Evolutionary conservation across 2,113 vertebrate genomes (phyloP).

Genomic region (Ursus arctos): DNA sequence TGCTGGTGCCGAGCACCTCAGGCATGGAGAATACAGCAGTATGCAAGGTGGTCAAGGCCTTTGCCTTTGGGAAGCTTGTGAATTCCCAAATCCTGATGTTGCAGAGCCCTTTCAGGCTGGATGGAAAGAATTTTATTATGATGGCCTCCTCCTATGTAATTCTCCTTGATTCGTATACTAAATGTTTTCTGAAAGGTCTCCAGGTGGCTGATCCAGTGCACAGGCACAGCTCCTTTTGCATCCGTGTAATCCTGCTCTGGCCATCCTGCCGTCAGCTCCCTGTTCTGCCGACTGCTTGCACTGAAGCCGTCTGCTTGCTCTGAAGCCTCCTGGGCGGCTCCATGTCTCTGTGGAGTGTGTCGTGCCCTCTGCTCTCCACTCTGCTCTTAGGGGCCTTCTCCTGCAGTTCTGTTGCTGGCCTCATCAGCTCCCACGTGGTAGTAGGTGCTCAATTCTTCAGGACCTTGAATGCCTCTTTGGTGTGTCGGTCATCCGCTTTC

Average conservation of each 20-base stretch:
- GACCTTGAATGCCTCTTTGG: background rate
- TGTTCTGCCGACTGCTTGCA: background rate
- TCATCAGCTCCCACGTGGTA: rapidly evolving
- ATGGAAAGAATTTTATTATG: background rate
- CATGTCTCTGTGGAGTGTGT: background rate
- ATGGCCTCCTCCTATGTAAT: background rate
- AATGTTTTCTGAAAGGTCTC: background rate
- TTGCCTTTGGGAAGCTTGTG: background rate
- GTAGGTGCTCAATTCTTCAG: background rate
- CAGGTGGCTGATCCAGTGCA: background rate
- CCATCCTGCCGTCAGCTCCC: rapidly evolving
- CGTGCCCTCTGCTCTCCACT: background rate
- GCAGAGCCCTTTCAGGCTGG: background rate
- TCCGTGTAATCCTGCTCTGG: background rate
- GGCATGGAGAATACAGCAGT: background rate
- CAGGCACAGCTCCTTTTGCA: background rate
- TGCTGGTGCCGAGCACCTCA: background rate
- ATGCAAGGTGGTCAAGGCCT: background rate
- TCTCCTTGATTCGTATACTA: background rate
- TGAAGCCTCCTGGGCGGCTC: background rate
- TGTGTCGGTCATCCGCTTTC: background rate
- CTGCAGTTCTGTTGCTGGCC: background rate
- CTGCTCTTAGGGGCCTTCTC: background rate
- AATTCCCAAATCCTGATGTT: background rate
- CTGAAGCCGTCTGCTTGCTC: background rate